Percentiles rank a stretch among this genome's conserved stretches.
These are phyloP conservation scores for Cyprinodon variegatus DNA, from an alignment of 2,113 vertebrate species.

Conservation along the genomic window DNA sequence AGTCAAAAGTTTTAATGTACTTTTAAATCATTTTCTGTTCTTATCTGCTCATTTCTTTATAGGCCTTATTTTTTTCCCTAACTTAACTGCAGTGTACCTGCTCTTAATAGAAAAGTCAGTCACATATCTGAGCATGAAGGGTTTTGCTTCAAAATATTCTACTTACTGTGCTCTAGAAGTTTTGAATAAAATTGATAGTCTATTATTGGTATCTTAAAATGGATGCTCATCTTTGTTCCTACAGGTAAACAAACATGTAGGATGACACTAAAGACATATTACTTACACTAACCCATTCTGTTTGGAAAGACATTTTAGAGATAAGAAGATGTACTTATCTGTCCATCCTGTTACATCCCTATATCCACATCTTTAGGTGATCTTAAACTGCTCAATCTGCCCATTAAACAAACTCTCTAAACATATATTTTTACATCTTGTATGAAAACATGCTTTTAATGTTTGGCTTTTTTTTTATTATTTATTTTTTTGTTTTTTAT, in stretches of 20 bases:
- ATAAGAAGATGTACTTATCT: neutral
- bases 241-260: conserved; percentile 1
- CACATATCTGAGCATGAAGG: neutral
- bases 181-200: conserved; percentile 9
- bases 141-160: conserved; percentile 18
- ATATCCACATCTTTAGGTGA: no score
- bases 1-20: conserved; percentile 16
- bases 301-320: neutral
- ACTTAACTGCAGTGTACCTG: conserved; percentile 1
- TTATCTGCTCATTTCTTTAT: neutral
- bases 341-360: no score
- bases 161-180: conserved; percentile 11
- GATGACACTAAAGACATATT: neutral
- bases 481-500: no score
- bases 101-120: conserved; percentile 7
- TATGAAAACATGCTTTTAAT: no score
- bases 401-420: no score
- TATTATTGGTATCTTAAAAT: conserved; percentile 22
- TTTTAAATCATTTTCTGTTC: neutral
- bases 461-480: no score
- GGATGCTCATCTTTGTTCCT: conserved; percentile 4
- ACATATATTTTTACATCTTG: no score
- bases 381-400: no score
- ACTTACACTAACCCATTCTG: neutral
- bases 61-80: conserved; percentile 3